Base-by-base conservation (phyloP, 2,797 vertebrate genomes). In the Naso thynnoides region DNA sequence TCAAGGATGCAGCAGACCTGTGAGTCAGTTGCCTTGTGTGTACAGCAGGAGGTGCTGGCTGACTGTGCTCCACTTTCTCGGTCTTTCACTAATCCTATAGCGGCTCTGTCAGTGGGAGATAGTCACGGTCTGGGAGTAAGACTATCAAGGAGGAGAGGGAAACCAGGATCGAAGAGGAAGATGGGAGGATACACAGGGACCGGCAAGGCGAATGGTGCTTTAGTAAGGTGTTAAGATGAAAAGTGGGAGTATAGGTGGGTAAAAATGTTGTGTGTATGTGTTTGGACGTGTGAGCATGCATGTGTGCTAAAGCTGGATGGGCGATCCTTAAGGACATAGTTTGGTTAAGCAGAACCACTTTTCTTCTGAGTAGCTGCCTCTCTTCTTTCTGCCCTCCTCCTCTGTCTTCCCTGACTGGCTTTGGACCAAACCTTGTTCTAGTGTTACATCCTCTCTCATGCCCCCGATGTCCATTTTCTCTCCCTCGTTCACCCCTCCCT, bases 101-200 rank as follows among this genome's bases (percentile, higher is more conserved):
- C 36, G 56, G 85, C 90, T 94, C 94, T 95, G 94, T 88, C 87
- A 82, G 86, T 48, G 76, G 76, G 78, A 93, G 94, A 94, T 94
- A 94, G 94, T 94, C 93, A 94, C 88, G 91, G 90, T 94, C 81
- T 88, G 80, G 64, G 86, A 88, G 90, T 92, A 94, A 95, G 91
- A 93, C 90, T 90, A 91, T 94, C 92, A 93, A 80, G 82, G 73
- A 86, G 86, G 84, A 89, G 83, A 85, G 82, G 76, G 78, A 89
- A 88, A 87, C 85, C 73, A 68, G 80, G 89, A 86, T 83, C 39
- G 38, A 67, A 75, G 70, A 75, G 78, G 78, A 85, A 91, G 91
- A 92, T 90, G 90, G 84, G 86, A 85, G 88, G 88, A 90, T 90
- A 89, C 71, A 89, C 38, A 4, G 75, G 72, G 80, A 86, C 66